Evolutionary conservation across 2,113 vertebrate genomes (phyloP), one percentile per base, ranked within the genome.

Genomic region (Argyrosomus japonicus): DNA sequence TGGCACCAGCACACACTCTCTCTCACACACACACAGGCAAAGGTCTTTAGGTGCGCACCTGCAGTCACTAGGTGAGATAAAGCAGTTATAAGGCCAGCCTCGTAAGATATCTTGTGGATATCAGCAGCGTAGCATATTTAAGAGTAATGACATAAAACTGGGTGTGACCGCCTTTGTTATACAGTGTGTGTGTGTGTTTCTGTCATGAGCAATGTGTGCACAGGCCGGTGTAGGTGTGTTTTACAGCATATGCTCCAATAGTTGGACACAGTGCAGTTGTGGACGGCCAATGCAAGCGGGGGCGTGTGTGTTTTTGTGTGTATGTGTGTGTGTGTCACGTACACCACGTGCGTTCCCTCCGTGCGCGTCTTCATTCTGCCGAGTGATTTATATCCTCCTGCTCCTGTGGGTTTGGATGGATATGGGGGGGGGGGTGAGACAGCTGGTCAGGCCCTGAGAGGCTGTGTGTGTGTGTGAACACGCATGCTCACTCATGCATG

Each of bases 351-450:
- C 14, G 17, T 51, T 84, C 45, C 69, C 82, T 85, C 18, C 4
- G 61, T 82, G 85, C 64, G 32, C 19, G 32, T 70, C 75, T 90
- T 82, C 74, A 82, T 89, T 89, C 85, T 79, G 53, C 56, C 25
- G 40, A 85, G 83, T 92, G 92, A 93, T 94, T 93, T 91, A 93
- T 93, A 80, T 90, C 83, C 61, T 89, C 69, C 82, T 88, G 70
- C 86, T 82, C 83, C 77, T 75, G 81, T 87, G 88, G 93, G 87
- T 91, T 90, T 89, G 90, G 91, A 90, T 72, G 79, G 89, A 75
- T 85, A 87, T 80, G 87, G 89, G 87, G 69, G 67, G 57, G 87
- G 82, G 79, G 67, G 77, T 12, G 64, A 79, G 92, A 91, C 90
- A 92, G 93, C 92, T 94, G 90, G 90, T 90, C 89, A 86, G 86